Conservation (phyloP, 2,113 vertebrate species). For the Oncorhynchus gorbuscha region DNA sequence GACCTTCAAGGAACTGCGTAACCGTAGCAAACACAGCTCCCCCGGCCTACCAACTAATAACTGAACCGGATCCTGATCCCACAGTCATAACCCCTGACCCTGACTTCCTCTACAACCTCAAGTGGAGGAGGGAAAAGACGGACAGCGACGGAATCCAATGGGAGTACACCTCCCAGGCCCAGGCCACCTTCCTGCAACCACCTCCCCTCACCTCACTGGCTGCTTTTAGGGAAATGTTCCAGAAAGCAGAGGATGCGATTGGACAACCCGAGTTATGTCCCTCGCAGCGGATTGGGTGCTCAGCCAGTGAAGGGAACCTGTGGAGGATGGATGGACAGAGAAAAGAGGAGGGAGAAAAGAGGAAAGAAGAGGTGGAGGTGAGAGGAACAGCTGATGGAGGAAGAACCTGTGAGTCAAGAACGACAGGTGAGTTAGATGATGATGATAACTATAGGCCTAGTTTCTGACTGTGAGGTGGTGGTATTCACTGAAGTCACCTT, state of each 20-base stretch:
- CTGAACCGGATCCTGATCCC: conserved; percentile 70
- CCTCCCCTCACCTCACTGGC: conserved; percentile 75
- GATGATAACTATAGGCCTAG: not conserved
- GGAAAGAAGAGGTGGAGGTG: conserved; percentile 53
- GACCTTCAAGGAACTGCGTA: conserved; percentile 90
- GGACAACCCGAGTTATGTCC: conserved; percentile 57
- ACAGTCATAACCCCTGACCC: conserved; percentile 72
- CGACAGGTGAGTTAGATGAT: conserved; percentile 63
- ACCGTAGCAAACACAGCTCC: conserved; percentile 74
- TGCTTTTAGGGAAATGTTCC: conserved; percentile 79
- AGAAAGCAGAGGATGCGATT: conserved; percentile 74
- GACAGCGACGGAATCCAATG: conserved; percentile 63
- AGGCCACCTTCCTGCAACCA: conserved; percentile 63
- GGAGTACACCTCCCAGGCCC: conserved; percentile 76
- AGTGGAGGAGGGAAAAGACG: conserved; percentile 66
- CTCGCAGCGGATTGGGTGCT: conserved; percentile 61
- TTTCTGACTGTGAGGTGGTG: too few relatives aligned
- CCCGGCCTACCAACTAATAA: conserved; percentile 58
- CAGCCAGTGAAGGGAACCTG: conserved; percentile 59
- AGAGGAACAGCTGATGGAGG: conserved; percentile 78
- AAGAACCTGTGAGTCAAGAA: conserved; percentile 67
- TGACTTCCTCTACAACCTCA: conserved; percentile 77
- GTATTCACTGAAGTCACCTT: not conserved
- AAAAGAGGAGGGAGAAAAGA: conserved; percentile 47
- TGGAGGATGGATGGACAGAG: conserved; percentile 51